phyloP scores from a whole-genome alignment of 2,888 invertebrate genomes.

The Rhorus exstirpatorius region DNA sequence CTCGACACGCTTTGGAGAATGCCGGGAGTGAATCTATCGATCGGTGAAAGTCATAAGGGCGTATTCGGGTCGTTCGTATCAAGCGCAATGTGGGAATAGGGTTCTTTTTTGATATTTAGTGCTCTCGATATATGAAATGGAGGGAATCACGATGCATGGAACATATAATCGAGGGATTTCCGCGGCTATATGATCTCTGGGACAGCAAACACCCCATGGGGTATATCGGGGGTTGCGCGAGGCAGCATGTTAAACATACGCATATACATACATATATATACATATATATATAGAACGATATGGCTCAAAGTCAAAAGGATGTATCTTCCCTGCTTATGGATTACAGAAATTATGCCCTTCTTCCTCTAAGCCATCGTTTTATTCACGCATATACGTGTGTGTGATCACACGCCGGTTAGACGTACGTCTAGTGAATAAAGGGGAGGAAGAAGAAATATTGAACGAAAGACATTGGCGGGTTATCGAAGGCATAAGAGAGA shows the following conservation, averaged over 20 bases:
- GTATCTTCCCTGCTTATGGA: neutral
- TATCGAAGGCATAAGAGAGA: constrained; percentile 36
- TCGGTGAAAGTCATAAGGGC: constrained; percentile 1
- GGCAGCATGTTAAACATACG: neutral
- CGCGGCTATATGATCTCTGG: constrained; percentile 52
- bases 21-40: constrained; percentile 52
- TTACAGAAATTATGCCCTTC: neutral
- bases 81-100: constrained; percentile 19
- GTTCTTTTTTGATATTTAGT: constrained; percentile 27
- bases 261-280: neutral
- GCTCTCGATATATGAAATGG: neutral
- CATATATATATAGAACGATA: constrained; percentile 2
- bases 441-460: constrained; percentile 31
- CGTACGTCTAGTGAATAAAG: constrained; percentile 51
- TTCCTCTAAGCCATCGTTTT: neutral
- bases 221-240: constrained; percentile 48
- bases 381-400: neutral
- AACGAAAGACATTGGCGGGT: constrained; percentile 42
- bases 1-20: constrained; percentile 64
- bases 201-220: constrained; percentile 55
- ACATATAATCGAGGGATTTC: constrained; percentile 62
- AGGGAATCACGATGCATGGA: constrained; percentile 58
- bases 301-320: constrained; percentile 1
- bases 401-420: constrained; percentile 43
- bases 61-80: neutral